Conservation (phyloP, 2,797 vertebrate genomes). For the Ammospiza maritima region DNA sequence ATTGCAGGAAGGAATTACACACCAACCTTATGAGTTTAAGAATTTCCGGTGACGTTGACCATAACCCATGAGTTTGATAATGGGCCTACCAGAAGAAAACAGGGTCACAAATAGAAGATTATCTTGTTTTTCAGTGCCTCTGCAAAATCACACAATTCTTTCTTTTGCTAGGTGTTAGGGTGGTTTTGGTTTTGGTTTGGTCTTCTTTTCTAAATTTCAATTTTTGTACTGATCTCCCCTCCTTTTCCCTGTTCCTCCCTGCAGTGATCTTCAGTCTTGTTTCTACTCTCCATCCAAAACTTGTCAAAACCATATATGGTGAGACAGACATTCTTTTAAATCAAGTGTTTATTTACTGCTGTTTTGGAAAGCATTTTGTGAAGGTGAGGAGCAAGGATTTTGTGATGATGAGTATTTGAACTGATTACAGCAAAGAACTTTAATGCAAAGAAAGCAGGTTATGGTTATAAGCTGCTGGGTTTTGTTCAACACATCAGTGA, state of each 20-base stretch:
- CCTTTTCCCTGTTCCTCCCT: not conserved
- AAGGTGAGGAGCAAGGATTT: not conserved
- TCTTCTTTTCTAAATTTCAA: not conserved
- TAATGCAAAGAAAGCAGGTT: not conserved
- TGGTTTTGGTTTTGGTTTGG: not conserved
- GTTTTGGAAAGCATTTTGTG: not conserved
- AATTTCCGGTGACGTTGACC: not conserved
- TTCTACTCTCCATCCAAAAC: not conserved
- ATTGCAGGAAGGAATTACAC: not conserved
- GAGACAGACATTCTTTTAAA: not conserved
- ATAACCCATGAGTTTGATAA: not conserved
- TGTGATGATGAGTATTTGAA: not conserved
- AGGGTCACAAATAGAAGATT: not conserved
- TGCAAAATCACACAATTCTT: not conserved
- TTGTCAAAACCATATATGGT: not conserved
- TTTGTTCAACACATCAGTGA: slow-evolving; percentile 9
- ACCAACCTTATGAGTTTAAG: not conserved
- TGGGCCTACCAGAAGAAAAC: not conserved
- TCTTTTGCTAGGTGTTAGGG: not conserved
- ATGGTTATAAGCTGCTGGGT: not conserved
- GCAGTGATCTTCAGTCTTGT: not conserved
- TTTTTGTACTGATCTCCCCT: not conserved
- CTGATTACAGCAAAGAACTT: not conserved
- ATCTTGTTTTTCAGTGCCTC: not conserved
- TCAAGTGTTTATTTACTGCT: not conserved